Conservation (phyloP, 2,797 vertebrate species). For the Apogon hyalosoma region DNA sequence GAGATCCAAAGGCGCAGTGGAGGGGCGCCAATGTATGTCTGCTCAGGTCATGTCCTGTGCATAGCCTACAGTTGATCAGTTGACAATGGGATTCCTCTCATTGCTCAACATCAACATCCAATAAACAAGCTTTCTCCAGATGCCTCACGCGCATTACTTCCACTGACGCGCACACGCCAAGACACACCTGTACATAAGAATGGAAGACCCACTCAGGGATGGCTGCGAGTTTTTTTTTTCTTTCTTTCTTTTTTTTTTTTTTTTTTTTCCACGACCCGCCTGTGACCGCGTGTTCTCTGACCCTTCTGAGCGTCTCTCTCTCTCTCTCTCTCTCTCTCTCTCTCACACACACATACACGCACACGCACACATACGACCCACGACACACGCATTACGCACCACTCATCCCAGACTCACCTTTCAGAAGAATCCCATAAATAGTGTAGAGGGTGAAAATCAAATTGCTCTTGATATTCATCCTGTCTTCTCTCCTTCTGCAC, state of each 20-base stretch:
- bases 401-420: slow-evolving; percentile 73
- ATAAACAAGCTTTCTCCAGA: background rate
- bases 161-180: slow-evolving; percentile 16
- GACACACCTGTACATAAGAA: slow-evolving; percentile 21
- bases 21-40: slow-evolving; percentile 5
- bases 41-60: slow-evolving; percentile 12
- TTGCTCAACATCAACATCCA: slow-evolving; percentile 38
- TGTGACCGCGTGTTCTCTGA: slow-evolving; percentile 48
- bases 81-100: slow-evolving; percentile 19
- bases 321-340: background rate
- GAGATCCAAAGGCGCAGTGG: slow-evolving; percentile 3
- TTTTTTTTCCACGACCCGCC: slow-evolving; percentile 29
- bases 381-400: slow-evolving; percentile 23
- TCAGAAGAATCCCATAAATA: slow-evolving; percentile 80
- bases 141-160: slow-evolving; percentile 23
- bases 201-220: background rate
- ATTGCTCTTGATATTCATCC: slow-evolving; percentile 80
- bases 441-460: slow-evolving; percentile 82
- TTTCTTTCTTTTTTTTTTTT: no score
- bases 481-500: slow-evolving; percentile 51
- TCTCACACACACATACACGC: slow-evolving; percentile 1
- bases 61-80: background rate
- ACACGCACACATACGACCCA: slow-evolving; percentile 8
- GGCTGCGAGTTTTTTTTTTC: no score
- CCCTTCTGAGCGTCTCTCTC: slow-evolving; percentile 39